Evolutionary conservation across 2,888 invertebrate species (phyloP).

Genomic region (Anthophora plumipes): DNA sequence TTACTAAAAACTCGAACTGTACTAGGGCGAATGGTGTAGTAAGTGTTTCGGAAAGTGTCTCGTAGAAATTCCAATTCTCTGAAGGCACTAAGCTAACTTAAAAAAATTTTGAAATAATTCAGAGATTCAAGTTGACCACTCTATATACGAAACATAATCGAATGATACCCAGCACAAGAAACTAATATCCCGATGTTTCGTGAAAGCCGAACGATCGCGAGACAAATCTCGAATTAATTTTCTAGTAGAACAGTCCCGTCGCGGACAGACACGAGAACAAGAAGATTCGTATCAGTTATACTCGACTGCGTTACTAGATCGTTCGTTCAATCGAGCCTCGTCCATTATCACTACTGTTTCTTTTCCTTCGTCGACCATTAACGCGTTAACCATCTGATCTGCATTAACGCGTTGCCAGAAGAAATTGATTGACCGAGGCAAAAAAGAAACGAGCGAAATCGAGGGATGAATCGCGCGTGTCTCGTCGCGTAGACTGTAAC

Average conservation of each 20-base stretch:
- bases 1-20: too few relatives aligned
- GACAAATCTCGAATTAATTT: conserved; percentile 13
- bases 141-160: too few relatives aligned
- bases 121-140: too few relatives aligned
- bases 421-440: conserved; percentile 15
- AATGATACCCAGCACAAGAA: not conserved
- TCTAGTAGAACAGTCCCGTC: conserved; percentile 25
- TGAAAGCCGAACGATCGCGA: conserved; percentile 11
- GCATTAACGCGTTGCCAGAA: conserved; percentile 19
- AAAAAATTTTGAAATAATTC: too few relatives aligned
- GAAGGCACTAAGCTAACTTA: too few relatives aligned
- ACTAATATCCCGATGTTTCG: not conserved
- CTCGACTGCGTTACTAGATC: conserved; percentile 20
- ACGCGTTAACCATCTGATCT: conserved; percentile 20
- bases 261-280: not conserved
- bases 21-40: too few relatives aligned
- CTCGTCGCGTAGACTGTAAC: conserved; percentile 13
- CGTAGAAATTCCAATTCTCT: too few relatives aligned
- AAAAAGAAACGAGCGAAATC: not conserved
- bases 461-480: conserved; percentile 9
- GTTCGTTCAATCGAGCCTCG: conserved; percentile 10
- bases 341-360: not conserved
- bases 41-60: too few relatives aligned
- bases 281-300: conserved; percentile 23
- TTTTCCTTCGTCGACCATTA: not conserved